Evolutionary conservation across 2,113 vertebrate species (phyloP).

Genomic region (Ariopsis seemanni): DNA sequence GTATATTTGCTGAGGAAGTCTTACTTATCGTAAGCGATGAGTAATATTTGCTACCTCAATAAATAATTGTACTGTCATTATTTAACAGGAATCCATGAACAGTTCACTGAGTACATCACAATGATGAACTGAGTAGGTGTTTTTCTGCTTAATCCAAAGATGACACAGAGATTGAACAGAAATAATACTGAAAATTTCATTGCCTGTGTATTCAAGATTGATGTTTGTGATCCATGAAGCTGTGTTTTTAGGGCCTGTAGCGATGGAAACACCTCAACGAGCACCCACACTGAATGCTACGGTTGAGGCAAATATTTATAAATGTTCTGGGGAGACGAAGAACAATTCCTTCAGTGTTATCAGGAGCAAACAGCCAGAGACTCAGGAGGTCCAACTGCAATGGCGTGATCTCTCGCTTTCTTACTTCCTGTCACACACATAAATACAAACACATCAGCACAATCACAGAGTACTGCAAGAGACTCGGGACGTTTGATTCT

Average conservation of each 20-base stretch:
- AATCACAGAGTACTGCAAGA: neutral
- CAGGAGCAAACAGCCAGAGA: conserved; percentile 65
- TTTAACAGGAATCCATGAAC: neutral
- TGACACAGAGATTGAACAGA: neutral
- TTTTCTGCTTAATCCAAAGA: neutral
- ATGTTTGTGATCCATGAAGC: conserved; percentile 31
- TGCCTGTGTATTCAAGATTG: neutral
- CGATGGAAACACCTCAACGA: conserved; percentile 53
- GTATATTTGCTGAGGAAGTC: neutral
- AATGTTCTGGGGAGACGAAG: conserved; percentile 57
- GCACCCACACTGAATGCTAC: conserved; percentile 47
- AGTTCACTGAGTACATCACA: neutral
- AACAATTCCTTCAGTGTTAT: conserved; percentile 70
- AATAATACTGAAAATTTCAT: neutral
- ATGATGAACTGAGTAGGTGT: neutral
- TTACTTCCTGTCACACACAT: neutral
- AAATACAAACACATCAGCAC: conserved; percentile 14
- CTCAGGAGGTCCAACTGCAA: conserved; percentile 49
- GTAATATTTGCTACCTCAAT: neutral
- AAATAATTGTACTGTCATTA: neutral
- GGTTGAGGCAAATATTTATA: conserved; percentile 64
- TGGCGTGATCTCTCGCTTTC: conserved; percentile 37
- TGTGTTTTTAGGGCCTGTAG: conserved; percentile 50
- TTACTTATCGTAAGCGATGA: neutral
- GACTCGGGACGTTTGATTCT: neutral